These are phyloP conservation scores for Apamea monoglypha DNA, from an alignment of 2,888 invertebrate species.

Conservation along the genomic window DNA sequence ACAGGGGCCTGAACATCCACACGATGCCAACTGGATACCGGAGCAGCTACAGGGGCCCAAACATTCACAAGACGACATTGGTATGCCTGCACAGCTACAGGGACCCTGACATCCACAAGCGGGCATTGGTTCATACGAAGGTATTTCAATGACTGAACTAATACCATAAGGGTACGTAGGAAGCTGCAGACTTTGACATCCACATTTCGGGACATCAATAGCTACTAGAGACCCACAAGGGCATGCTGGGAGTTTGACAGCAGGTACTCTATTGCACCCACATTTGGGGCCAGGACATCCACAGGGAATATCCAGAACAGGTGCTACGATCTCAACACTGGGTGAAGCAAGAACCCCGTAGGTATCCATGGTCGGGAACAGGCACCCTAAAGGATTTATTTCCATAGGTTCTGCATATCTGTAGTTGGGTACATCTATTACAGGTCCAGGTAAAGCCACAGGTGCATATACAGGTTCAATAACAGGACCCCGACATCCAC, in stretches of 20 bases:
- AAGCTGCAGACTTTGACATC: conserved; percentile 46
- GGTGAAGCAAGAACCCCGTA: conserved; percentile 35
- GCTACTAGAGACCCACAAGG: conserved; percentile 30
- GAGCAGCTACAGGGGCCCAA: conserved; percentile 34
- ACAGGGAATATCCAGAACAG: conserved; percentile 50
- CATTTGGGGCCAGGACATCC: conserved; percentile 56
- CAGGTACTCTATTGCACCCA: conserved; percentile 52
- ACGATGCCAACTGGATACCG: conserved; percentile 10
- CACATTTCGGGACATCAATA: conserved; percentile 60
- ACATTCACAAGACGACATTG: conserved; percentile 35
- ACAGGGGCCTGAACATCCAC: conserved; percentile 42
- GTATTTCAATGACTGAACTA: conserved; percentile 55
- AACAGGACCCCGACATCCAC: conserved; percentile 50
- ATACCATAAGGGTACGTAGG: conserved; percentile 45
- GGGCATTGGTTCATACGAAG: conserved; percentile 51
- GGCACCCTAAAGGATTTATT: conserved; percentile 51
- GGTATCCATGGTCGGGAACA: conserved; percentile 56
- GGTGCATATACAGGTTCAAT: conserved; percentile 49
- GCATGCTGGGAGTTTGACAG: conserved; percentile 56
- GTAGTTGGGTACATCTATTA: conserved; percentile 61
- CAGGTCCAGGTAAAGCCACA: conserved; percentile 28
- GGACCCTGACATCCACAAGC: conserved; percentile 59
- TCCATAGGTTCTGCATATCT: conserved; percentile 56
- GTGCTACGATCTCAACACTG: conserved; percentile 37
- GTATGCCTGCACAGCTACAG: conserved; percentile 37